phyloP scores from a whole-genome alignment of 1,140 invertebrate genomes.

The Cydia amplana region DNA sequence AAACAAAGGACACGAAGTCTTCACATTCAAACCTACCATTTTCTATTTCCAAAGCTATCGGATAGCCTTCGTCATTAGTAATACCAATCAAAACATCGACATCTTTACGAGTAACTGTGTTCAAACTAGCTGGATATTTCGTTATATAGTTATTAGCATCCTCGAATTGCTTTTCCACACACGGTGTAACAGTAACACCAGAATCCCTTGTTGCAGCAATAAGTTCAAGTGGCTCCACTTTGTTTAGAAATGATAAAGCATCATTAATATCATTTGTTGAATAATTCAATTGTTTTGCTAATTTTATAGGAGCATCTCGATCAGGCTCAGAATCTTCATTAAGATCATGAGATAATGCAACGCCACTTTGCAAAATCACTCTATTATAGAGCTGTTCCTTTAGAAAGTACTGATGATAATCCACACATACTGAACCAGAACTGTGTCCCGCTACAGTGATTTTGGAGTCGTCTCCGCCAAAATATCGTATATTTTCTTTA shows the following conservation, averaged over 20 bases:
- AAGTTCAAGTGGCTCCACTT: constrained; percentile 35
- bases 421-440: constrained; percentile 76
- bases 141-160: constrained; percentile 38
- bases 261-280: constrained; percentile 37
- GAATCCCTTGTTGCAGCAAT: constrained; percentile 35
- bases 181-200: constrained; percentile 33
- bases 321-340: constrained; percentile 29
- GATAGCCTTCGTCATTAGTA: constrained; percentile 38
- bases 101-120: constrained; percentile 33
- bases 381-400: constrained; percentile 45
- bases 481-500: no score
- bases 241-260: constrained; percentile 40
- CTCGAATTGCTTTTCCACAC: constrained; percentile 45
- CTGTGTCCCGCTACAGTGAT: constrained; percentile 85
- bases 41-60: constrained; percentile 36
- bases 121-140: constrained; percentile 37
- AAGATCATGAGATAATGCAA: constrained; percentile 31
- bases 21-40: background rate
- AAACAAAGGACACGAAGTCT: constrained; percentile 6
- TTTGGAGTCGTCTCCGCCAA: constrained; percentile 84
- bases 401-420: constrained; percentile 44
- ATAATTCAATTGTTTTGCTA: constrained; percentile 41
- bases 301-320: constrained; percentile 32
- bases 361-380: constrained; percentile 48
- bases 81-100: constrained; percentile 41